A percentile compares a stretch with the other conserved stretches of the same genome.
Evolutionary conservation across 2,113 vertebrate genomes (phyloP).

Genomic region (Bubo scandiacus): DNA sequence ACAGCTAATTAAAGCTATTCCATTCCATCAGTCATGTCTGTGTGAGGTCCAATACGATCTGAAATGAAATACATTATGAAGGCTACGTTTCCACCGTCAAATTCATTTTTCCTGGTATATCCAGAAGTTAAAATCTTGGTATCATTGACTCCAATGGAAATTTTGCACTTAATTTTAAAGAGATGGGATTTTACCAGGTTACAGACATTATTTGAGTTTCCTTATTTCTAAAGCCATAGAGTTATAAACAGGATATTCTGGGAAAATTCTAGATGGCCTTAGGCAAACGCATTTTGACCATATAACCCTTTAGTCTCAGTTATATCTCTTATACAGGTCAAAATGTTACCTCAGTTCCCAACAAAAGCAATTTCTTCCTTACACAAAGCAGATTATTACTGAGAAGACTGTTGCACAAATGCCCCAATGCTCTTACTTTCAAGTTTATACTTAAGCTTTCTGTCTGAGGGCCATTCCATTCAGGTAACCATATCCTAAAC

Average conservation of each 20-base stretch:
- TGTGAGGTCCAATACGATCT: slow-evolving; percentile 7
- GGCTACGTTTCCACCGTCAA: neutral
- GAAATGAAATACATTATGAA: slow-evolving; percentile 20
- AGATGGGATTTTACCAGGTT: neutral
- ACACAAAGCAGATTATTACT: neutral
- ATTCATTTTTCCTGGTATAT: neutral
- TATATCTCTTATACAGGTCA: neutral
- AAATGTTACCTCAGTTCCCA: neutral
- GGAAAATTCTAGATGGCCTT: neutral
- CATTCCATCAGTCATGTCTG: slow-evolving; percentile 15
- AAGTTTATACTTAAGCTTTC: neutral
- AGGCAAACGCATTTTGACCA: neutral
- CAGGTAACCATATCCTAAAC: neutral
- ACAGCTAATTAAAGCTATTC: slow-evolving; percentile 57
- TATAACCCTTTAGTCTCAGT: neutral
- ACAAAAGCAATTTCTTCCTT: neutral
- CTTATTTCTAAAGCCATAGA: neutral
- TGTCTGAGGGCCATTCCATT: neutral
- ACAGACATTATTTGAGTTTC: neutral
- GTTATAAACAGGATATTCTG: neutral
- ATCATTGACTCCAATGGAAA: neutral
- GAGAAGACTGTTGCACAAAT: neutral
- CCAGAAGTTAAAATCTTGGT: neutral
- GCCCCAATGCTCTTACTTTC: neutral
- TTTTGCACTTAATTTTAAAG: neutral